Evolutionary conservation across 2,113 vertebrate genomes (phyloP), one percentile per base, ranked within the genome.

Genomic region (Anthoscopus minutus): DNA sequence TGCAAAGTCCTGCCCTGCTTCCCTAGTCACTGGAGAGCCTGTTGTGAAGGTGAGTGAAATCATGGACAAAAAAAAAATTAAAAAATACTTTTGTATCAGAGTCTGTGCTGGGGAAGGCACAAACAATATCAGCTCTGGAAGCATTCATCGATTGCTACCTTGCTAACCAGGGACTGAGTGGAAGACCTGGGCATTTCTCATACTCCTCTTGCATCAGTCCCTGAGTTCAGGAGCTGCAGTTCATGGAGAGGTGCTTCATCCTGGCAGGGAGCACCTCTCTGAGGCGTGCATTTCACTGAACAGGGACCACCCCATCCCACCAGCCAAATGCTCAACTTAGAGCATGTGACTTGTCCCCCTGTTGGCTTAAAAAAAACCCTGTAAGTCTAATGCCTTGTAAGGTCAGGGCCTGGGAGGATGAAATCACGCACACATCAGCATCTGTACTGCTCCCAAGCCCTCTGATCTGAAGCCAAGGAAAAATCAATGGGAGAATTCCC

Each of bases 1-100:
- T 44, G 80, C 81, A 13, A 94, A 93, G 78, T 97, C 81, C 40
- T 99, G 99, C 62, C 98, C 99, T 27, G 98, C 97, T 56, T 96
- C 97, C 27, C 95, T 98, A 64, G 98, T 97, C 88, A 99, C 98
- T 9, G 99, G 99, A 87, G 98, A 99, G 80, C 99, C 99, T 69
- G 93, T 98, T 65, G 98, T 96, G 81, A 98, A 98, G 98, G 99
- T 99, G 92, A 97, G 94, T 56, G 65, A 56, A 84, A 24, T 11
- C 37, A 33, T 27, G 76, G 50, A 4, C 6, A 5, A 13, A 58
- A 45, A 7, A 4, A 54, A 35, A 38, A 40, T 28, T 30, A 24
- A 8, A 28, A 19, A 18, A 21, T 1, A 17, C 28, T 22, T 45
- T 65, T 70, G 11, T 61, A 54, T 50, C 27, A 44, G 50, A 76